phyloP scores from a whole-genome alignment of 2,797 vertebrate genomes.

The Acomys russatus region DNA sequence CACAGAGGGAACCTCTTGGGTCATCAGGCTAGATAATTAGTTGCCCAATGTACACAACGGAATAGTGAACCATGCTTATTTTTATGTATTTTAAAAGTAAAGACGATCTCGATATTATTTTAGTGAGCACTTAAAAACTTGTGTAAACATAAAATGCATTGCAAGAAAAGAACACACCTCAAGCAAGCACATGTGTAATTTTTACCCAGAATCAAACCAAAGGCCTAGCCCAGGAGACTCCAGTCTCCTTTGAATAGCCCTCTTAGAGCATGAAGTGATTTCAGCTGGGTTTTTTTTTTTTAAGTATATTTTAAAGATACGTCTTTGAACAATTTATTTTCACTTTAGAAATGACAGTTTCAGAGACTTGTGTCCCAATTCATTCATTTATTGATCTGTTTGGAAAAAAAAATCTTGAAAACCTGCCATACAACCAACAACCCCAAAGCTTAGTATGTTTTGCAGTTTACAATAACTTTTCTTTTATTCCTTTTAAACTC shows the following conservation, averaged over 20 bases:
- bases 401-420: not conserved
- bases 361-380: not conserved
- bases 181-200: not conserved
- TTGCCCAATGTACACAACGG: not conserved
- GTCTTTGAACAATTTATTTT: not conserved
- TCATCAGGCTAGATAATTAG: not conserved
- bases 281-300: not conserved
- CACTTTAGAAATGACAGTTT: conserved; percentile 40
- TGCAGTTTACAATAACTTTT: not conserved
- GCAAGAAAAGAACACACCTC: not conserved
- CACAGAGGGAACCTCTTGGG: not conserved
- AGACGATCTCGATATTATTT: conserved; percentile 28
- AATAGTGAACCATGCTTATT: conserved; percentile 17
- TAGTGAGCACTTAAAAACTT: not conserved
- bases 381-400: not conserved
- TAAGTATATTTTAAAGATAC: conserved; percentile 42
- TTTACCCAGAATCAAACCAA: not conserved
- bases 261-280: not conserved
- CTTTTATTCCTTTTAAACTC: conserved; percentile 4
- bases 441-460: not conserved
- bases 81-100: not conserved
- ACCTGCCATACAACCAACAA: not conserved
- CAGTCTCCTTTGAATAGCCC: not conserved
- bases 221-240: not conserved
- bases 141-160: not conserved